phyloP scores from a whole-genome alignment of 2,113 vertebrate species.

The Hypanus sabinus region DNA sequence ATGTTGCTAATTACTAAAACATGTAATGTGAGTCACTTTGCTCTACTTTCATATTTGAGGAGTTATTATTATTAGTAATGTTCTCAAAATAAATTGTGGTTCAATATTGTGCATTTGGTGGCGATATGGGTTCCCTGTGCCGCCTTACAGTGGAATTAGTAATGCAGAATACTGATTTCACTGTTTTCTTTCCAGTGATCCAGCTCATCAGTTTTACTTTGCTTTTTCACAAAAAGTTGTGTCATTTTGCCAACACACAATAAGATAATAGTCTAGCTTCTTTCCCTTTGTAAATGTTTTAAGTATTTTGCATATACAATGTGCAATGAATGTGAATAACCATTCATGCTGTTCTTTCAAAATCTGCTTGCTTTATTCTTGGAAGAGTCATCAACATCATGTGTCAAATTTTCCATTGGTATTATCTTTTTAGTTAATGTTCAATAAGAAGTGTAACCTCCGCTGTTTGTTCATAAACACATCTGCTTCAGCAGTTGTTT shows the following conservation, averaged over 20 bases:
- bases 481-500: slow-evolving; percentile 70
- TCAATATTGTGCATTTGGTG: not conserved
- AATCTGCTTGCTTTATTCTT: slow-evolving; percentile 82
- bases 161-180: not conserved
- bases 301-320: slow-evolving; percentile 94
- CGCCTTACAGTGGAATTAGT: not conserved
- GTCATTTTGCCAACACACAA: slow-evolving; percentile 42
- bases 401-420: slow-evolving; percentile 59
- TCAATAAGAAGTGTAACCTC: slow-evolving; percentile 56
- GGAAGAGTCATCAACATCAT: slow-evolving; percentile 75
- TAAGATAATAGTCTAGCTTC: slow-evolving; percentile 83
- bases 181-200: not conserved
- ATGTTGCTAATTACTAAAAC: not conserved
- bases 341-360: slow-evolving; percentile 91
- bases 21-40: not conserved
- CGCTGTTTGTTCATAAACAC: slow-evolving; percentile 71
- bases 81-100: not conserved
- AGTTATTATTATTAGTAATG: not conserved
- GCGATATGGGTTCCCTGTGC: not conserved
- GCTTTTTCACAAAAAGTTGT: not conserved
- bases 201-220: not conserved
- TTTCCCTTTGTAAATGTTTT: slow-evolving; percentile 92
- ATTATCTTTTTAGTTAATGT: slow-evolving; percentile 56
- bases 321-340: slow-evolving; percentile 99
- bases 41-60: not conserved